These are phyloP conservation scores for Hiodon alosoides DNA, from an alignment of 2,113 vertebrate genomes.

Conservation along the genomic window DNA sequence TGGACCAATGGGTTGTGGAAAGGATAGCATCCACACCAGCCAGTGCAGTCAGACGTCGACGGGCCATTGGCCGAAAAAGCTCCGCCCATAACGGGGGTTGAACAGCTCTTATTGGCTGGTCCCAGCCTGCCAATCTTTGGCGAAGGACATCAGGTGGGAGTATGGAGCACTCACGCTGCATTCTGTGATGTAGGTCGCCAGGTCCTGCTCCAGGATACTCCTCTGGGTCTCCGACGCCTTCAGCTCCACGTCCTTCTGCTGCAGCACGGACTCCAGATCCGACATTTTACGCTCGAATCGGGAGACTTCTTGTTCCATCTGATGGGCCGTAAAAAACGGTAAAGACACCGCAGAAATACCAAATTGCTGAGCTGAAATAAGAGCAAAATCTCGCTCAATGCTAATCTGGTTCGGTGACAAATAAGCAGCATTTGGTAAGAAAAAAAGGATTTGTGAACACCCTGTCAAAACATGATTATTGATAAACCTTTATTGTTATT, in stretches of 20 bases:
- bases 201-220: slow-evolving; percentile 95
- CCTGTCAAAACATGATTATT: too few species aligned
- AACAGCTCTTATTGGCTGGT: not conserved
- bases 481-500: too few species aligned
- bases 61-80: not conserved
- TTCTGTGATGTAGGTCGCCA: slow-evolving; percentile 99
- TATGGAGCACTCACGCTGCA: slow-evolving; percentile 84
- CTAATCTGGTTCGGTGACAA: too few species aligned
- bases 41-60: too few species aligned
- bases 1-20: too few species aligned
- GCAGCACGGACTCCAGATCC: slow-evolving; percentile 97
- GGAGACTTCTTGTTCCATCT: slow-evolving; percentile 99
- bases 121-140: not conserved
- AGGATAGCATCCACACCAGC: too few species aligned
- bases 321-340: slow-evolving; percentile 25
- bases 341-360: not conserved
- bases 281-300: slow-evolving; percentile 97
- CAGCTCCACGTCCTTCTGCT: slow-evolving; percentile 98
- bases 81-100: too few species aligned
- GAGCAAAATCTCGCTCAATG: too few species aligned
- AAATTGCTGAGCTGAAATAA: not conserved
- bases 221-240: slow-evolving; percentile 97
- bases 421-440: too few species aligned
- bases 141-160: not conserved
- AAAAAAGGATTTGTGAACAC: too few species aligned